Evolutionary conservation across 2,888 invertebrate species (phyloP).

Genomic region (Apocheima hispidaria): DNA sequence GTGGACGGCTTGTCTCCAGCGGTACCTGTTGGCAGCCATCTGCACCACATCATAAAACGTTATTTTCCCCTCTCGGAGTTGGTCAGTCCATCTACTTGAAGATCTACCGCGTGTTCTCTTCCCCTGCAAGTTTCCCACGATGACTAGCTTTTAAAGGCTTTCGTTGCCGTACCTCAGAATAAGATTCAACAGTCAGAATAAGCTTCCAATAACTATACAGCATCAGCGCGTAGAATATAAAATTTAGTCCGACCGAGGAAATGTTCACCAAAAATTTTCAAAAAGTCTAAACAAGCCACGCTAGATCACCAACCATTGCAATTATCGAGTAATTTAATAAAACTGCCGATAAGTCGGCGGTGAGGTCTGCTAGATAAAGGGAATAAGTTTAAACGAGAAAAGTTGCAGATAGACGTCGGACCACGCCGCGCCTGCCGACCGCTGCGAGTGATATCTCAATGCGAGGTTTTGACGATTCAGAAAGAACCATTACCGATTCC

Average conservation of each 20-base stretch:
- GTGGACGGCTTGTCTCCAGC: no score
- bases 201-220: constrained; percentile 18
- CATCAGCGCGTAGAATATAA: constrained; percentile 28
- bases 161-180: no score
- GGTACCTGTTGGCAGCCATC: no score
- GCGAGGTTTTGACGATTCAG: constrained; percentile 8
- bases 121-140: no score
- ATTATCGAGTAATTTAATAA: constrained; percentile 83
- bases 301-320: constrained; percentile 68
- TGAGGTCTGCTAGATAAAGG: constrained; percentile 68
- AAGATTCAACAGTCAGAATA: no score
- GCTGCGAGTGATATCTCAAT: constrained; percentile 2
- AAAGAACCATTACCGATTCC: neutral
- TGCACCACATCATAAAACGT: no score
- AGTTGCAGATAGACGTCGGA: constrained; percentile 60
- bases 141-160: no score
- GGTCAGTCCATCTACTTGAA: no score
- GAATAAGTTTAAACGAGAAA: constrained; percentile 83
- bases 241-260: constrained; percentile 45
- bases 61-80: no score
- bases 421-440: constrained; percentile 18
- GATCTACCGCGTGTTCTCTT: no score
- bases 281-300: constrained; percentile 67
- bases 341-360: constrained; percentile 70
- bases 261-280: constrained; percentile 48